These are phyloP conservation scores for Tichodroma muraria DNA, from an alignment of 2,113 vertebrate genomes.

Conservation along the genomic window DNA sequence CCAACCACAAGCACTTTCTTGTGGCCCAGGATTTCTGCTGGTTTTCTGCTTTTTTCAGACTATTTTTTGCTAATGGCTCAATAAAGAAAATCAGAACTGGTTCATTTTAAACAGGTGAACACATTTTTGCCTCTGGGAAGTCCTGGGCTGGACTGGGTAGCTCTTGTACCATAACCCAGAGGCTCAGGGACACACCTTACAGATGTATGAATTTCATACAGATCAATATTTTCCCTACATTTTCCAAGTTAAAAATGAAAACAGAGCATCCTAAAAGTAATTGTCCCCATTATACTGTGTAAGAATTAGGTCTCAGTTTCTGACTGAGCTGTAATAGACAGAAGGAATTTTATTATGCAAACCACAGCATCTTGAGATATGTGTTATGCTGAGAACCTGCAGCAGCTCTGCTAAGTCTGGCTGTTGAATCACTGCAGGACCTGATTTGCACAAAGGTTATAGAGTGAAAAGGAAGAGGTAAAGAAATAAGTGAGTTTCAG, in stretches of 20 bases:
- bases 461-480: neutral
- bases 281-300: neutral
- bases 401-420: neutral
- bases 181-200: neutral
- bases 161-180: neutral
- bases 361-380: neutral
- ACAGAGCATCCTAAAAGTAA: neutral
- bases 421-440: neutral
- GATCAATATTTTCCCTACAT: neutral
- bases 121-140: neutral
- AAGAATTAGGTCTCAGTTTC: neutral
- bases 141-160: neutral
- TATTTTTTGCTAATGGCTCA: neutral
- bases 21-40: neutral
- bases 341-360: neutral
- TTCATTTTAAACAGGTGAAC: neutral
- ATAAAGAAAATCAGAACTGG: neutral
- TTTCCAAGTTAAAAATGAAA: neutral
- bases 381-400: neutral
- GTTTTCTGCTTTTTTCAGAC: neutral
- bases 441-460: neutral
- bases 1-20: neutral
- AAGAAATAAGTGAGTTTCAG: neutral
- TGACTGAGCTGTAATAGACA: neutral
- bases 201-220: neutral